Conservation (phyloP, 2,888 invertebrate species). For the Griposia aprilina region DNA sequence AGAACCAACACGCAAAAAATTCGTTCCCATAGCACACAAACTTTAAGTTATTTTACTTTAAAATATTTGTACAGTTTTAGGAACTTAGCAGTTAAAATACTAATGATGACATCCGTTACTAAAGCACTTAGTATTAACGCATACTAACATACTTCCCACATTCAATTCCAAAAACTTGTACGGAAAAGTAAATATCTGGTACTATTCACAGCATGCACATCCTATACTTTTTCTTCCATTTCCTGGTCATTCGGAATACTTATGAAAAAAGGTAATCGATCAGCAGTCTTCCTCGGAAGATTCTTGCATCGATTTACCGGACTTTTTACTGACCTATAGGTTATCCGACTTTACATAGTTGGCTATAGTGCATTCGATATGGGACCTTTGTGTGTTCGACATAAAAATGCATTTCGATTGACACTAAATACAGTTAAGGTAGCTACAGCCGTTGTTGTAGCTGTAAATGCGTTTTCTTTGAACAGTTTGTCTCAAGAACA, state of each 20-base stretch:
- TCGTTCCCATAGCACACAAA: background rate
- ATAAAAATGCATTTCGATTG: constrained; percentile 28
- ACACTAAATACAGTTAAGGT: background rate
- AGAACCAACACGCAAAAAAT: background rate
- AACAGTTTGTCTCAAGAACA: too few species aligned
- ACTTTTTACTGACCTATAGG: constrained; percentile 51
- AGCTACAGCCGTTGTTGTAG: constrained; percentile 12
- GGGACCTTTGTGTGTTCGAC: constrained; percentile 5
- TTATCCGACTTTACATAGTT: constrained; percentile 17
- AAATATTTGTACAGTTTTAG: background rate
- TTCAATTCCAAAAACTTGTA: constrained; percentile 21
- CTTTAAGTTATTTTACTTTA: background rate
- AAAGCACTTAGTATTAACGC: constrained; percentile 12
- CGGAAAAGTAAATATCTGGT: constrained; percentile 29
- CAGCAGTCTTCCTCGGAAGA: constrained; percentile 26
- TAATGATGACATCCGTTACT: constrained; percentile 36
- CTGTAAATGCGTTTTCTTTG: background rate
- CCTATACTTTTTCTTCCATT: constrained; percentile 36
- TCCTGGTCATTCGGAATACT: constrained; percentile 45
- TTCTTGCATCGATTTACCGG: constrained; percentile 29
- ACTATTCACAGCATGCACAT: constrained; percentile 5
- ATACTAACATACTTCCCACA: constrained; percentile 23
- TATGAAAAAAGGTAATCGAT: constrained; percentile 39
- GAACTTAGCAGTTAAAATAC: constrained; percentile 25
- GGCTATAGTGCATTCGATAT: constrained; percentile 6